Base-by-base conservation (phyloP, 2,888 invertebrate species). In the Pseudococcus jackbeardsleyi region DNA sequence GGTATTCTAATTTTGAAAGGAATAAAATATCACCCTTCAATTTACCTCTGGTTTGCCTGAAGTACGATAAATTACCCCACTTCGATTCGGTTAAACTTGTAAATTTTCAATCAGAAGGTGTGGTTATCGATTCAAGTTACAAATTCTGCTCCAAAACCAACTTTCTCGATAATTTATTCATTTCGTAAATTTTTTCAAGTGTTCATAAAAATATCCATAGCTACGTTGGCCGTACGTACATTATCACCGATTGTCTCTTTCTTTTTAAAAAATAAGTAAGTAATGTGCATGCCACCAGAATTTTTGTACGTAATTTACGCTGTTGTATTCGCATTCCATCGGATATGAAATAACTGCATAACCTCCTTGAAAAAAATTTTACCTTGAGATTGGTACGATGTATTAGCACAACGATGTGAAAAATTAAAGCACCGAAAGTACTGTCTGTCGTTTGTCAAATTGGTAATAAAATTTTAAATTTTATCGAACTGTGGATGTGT, bases 261-360 rank as follows among this genome's bases (percentile, higher is more conserved):
- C 85, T 54, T 5, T 59, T 59, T 59, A 59, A 8, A 22, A 22
- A 50, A 50, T 15, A 2, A 33, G 3, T 17, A 59, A 42, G n/a
- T 64, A 84, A 85, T 64, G 72, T 46, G 64, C 50, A 85, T 54
- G 46, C 42, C 48, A 85, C 50, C 48, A 50, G 22, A 79, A 77
- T 79, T 87, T 79, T 68, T 89, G 85, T 89, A 59, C 11, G 17
- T 84, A 84, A 42, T 59, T 84, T 84, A 50, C 84, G n/a, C 39
- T 84, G 12, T 46, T 33, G 26, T 17, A 22, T 33, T 46, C 46
- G 22, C 33, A 42, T 82, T 72, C 68, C 68, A 72, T 72, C 68
- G 68, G 68, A 72, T 72, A 72, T 72, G 68, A 72, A 72, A 72
- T 59, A 59, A 17, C 54, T 6, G 59, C 19, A 8, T 59, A 59